Percentiles rank a stretch among this genome's conserved stretches.
These are phyloP conservation scores for Zygogramma bicolorata DNA, from an alignment of 2,888 invertebrate species.

Conservation along the genomic window DNA sequence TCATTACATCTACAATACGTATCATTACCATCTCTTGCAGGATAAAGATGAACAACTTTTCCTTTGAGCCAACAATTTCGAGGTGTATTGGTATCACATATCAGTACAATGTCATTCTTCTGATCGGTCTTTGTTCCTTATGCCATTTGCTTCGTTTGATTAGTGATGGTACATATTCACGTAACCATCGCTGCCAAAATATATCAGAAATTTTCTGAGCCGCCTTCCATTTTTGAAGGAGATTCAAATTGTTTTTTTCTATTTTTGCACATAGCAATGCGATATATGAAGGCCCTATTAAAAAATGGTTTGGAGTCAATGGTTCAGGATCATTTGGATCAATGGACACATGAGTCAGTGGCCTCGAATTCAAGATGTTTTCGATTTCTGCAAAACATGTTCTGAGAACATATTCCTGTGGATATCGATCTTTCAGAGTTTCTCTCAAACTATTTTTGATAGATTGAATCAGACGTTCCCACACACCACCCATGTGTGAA, in stretches of 20 bases:
- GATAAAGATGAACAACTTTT: background rate
- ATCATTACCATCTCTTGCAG: background rate
- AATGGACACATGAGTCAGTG: background rate
- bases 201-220: conserved; percentile 8
- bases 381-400: background rate
- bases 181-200: conserved; percentile 6
- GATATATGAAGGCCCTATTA: background rate
- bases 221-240: background rate
- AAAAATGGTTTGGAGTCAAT: background rate
- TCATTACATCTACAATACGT: background rate
- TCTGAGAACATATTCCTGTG: background rate
- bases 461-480: background rate
- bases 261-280: background rate
- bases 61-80: background rate
- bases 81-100: background rate
- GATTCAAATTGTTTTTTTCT: background rate
- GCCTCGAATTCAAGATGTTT: background rate
- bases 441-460: background rate
- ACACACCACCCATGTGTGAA: background rate
- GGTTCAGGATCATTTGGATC: background rate
- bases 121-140: background rate
- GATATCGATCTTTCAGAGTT: background rate
- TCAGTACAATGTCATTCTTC: background rate
- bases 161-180: conserved; percentile 9
- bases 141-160: background rate